Evolutionary conservation across 2,888 invertebrate species (phyloP), one percentile per base, ranked within the genome.

Genomic region (Andrena marginata): DNA sequence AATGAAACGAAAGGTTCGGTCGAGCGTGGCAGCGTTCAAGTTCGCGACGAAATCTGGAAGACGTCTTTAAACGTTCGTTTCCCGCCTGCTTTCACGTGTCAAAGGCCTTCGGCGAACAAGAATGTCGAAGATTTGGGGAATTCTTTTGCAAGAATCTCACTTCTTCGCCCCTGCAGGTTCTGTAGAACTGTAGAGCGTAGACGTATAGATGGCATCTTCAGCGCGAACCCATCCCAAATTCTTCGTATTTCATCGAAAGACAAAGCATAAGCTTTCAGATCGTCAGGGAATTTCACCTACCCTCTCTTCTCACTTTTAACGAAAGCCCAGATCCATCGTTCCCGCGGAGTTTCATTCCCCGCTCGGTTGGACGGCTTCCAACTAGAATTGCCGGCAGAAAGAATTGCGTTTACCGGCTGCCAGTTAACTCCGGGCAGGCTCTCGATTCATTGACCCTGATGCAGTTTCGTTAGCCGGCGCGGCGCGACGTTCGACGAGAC

Each of bases 1-100:
- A 88, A 89, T 83, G 87, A 82, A 76, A 85, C 56, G 48, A 8
- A 62, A 26, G 42, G 23, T 16, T 13, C n/a, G 62, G 13, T 26
- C 63, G 23, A 51, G n/a, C 23, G 63, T 42, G 13, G 16, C 42
- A 16, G 16, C 42, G 42, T 49, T 42, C 6, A 51, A 51, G n/a
- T 35, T 29, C 6, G 33, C 2, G 33, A 35, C 10, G n/a, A 56
- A 65, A 56, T 59, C 42, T 63, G 29, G 51, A 26, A 26, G 49
- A n/a, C 31, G 63, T 23, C 2, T 42, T 29, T 7, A 26, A 49
- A 31, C 3, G n/a, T n/a, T 60, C 60, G 26, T 31, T 60, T 31
- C 16, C 31, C 31, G n/a, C 7, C 2, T 16, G 26, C 31, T 60
- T 31, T 60, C 31, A 33, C 56, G 0, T 10, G 56, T 26, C 23